Evolutionary conservation across 2,888 invertebrate species (phyloP).

Genomic region (Orthonychiurus folsomi): DNA sequence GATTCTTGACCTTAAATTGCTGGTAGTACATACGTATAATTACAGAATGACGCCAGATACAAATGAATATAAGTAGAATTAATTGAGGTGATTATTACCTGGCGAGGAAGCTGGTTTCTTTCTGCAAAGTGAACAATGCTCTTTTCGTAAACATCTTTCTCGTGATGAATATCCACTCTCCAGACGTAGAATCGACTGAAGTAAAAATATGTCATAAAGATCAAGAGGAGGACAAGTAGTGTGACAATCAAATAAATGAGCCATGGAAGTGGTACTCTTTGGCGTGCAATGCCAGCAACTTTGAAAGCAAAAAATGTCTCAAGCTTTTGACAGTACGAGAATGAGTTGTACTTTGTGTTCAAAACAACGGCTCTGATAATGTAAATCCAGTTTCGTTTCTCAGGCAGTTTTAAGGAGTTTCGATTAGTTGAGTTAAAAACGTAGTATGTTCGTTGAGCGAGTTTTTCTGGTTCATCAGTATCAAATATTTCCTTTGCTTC

Average conservation of each 20-base stretch:
- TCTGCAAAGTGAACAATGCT: too few relatives aligned
- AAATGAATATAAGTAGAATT: too few relatives aligned
- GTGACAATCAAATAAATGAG: slow-evolving; percentile 22
- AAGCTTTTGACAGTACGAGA: slow-evolving; percentile 30
- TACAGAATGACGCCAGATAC: too few relatives aligned
- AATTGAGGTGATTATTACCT: too few relatives aligned
- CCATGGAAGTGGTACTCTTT: slow-evolving; percentile 25
- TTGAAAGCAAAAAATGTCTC: slow-evolving; percentile 34
- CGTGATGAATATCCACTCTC: slow-evolving; percentile 14
- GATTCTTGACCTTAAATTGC: not conserved
- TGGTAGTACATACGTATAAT: too few relatives aligned
- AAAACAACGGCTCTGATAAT: slow-evolving; percentile 34
- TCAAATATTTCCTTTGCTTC: not conserved
- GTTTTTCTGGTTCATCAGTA: not conserved
- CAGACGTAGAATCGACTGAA: slow-evolving; percentile 26
- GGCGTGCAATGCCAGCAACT: slow-evolving; percentile 29
- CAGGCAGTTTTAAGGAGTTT: slow-evolving; percentile 26
- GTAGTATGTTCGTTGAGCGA: not conserved
- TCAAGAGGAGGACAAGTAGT: slow-evolving; percentile 17
- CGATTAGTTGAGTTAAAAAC: slow-evolving; percentile 30
- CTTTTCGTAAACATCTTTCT: too few relatives aligned
- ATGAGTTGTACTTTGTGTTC: slow-evolving; percentile 35
- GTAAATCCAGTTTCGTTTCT: slow-evolving; percentile 32
- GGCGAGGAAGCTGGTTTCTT: too few relatives aligned
- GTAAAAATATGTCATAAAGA: slow-evolving; percentile 23